These are phyloP conservation scores for Odontothrips loti DNA, from an alignment of 2,888 invertebrate genomes.

Conservation along the genomic window DNA sequence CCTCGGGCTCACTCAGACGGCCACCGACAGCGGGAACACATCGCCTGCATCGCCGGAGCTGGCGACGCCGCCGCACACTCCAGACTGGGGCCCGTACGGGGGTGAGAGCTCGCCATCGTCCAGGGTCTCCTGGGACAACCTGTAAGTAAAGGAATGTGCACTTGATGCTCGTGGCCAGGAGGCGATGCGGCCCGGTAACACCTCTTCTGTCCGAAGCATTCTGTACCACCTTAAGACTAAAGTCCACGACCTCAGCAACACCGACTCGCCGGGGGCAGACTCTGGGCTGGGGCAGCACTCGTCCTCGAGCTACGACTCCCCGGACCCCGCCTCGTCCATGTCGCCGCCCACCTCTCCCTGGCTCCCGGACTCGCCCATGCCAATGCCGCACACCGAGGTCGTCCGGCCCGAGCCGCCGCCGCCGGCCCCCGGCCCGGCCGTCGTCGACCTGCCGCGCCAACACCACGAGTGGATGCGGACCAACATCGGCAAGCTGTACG, in stretches of 20 bases:
- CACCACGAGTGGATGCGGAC: neutral
- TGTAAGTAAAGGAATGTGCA: neutral
- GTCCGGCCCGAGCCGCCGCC: neutral
- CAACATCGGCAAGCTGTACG: neutral
- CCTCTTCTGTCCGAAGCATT: neutral
- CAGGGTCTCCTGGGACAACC: no score
- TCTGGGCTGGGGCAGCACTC: neutral
- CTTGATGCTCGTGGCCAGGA: neutral
- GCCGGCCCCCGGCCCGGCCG: neutral
- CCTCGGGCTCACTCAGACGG: no score
- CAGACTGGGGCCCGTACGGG: no score
- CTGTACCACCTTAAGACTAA: neutral
- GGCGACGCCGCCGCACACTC: no score
- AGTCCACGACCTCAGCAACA: neutral
- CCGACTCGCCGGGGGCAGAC: neutral
- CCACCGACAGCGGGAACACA: no score
- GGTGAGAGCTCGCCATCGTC: no score
- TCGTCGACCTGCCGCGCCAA: neutral
- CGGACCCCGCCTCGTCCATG: neutral
- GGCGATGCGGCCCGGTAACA: neutral
- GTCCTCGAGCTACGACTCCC: neutral
- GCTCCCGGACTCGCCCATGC: neutral
- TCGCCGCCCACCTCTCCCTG: neutral
- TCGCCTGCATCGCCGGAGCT: no score
- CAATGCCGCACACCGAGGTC: neutral